These are phyloP conservation scores for Lamproptera curius DNA, from an alignment of 2,888 invertebrate genomes.

Conservation along the genomic window DNA sequence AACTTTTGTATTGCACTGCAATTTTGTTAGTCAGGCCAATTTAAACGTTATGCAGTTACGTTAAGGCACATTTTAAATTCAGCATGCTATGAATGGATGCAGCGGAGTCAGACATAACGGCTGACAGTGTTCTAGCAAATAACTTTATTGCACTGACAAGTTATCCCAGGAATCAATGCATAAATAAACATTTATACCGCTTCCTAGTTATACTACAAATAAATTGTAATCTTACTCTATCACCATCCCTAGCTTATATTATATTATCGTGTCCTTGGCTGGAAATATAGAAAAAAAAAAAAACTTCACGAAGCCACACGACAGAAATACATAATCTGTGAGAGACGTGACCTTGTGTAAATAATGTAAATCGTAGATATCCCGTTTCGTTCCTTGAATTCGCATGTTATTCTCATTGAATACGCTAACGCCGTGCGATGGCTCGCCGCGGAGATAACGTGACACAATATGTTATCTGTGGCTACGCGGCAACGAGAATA, in stretches of 20 bases:
- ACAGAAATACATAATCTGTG: background rate
- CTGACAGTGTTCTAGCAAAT: constrained; percentile 20
- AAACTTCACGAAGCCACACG: background rate
- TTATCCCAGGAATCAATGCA: constrained; percentile 10
- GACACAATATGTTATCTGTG: constrained; percentile 59
- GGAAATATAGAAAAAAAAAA: background rate
- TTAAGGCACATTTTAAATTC: constrained; percentile 7
- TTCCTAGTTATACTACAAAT: constrained; percentile 8
- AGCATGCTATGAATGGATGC: constrained; percentile 3
- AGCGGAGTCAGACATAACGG: constrained; percentile 10
- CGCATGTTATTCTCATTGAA: constrained; percentile 9
- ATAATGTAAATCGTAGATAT: constrained; percentile 12
- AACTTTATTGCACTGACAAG: constrained; percentile 18
- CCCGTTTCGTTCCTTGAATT: constrained; percentile 16
- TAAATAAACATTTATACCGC: constrained; percentile 15
- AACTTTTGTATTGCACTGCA: constrained; percentile 14
- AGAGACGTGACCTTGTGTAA: constrained; percentile 10
- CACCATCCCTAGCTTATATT: background rate
- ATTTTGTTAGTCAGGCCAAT: background rate
- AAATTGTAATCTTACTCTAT: background rate
- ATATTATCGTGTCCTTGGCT: background rate
- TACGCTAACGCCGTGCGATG: constrained; percentile 3
- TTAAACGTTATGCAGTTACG: background rate
- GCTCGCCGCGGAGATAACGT: constrained; percentile 40
- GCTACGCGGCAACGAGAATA: constrained; percentile 37